Evolutionary conservation across 2,888 invertebrate species (phyloP).

Genomic region (Candidula unifasciata): DNA sequence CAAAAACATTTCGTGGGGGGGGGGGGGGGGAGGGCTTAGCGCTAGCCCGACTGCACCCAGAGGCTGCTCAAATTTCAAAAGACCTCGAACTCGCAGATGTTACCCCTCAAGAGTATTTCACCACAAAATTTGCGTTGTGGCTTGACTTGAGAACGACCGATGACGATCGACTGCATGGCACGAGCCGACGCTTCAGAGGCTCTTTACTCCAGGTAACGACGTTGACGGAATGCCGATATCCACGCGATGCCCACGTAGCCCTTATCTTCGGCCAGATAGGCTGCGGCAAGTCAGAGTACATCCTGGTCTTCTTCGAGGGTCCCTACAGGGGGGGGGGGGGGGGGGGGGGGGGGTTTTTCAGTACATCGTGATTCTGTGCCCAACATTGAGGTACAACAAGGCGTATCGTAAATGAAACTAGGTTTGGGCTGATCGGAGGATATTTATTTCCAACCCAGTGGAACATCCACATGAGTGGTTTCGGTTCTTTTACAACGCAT

Average conservation of each 20-base stretch:
- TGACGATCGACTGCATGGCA: not conserved
- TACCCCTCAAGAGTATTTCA: not conserved
- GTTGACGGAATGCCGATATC: not conserved
- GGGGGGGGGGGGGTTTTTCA: too few relatives aligned
- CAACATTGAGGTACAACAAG: not conserved
- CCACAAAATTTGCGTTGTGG: not conserved
- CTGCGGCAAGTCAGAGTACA: not conserved
- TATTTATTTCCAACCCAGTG: not conserved
- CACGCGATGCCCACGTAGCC: not conserved
- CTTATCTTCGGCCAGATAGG: not conserved
- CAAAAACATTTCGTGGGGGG: not conserved
- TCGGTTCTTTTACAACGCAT: not conserved
- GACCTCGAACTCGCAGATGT: not conserved
- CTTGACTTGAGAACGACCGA: not conserved
- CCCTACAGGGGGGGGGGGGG: not conserved
- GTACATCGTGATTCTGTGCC: too few relatives aligned
- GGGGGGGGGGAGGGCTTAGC: too few relatives aligned
- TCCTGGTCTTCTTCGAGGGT: not conserved
- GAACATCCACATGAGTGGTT: not conserved
- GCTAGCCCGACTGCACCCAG: not conserved
- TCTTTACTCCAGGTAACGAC: too few relatives aligned
- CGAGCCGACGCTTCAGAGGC: not conserved
- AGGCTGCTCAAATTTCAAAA: not conserved
- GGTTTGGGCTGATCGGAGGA: not conserved
- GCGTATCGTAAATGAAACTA: not conserved